Conservation (phyloP, 2,888 invertebrate genomes). For the Trileptium ribeirensis region DNA sequence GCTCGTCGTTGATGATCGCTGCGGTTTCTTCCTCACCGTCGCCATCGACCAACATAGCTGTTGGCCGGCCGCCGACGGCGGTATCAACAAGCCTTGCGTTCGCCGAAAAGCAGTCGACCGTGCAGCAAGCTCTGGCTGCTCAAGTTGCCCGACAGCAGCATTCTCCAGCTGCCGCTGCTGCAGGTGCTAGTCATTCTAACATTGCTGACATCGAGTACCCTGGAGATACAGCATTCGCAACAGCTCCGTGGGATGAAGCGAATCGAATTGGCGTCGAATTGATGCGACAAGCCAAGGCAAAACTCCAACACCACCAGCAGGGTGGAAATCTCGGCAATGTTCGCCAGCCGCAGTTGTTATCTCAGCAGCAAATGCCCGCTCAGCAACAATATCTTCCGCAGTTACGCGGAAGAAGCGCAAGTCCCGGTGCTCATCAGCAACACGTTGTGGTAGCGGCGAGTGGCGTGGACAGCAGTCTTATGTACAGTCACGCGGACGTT, state of each 20-base stretch:
- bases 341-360: neutral
- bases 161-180: neutral
- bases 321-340: neutral
- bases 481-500: neutral
- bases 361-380: neutral
- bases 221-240: neutral
- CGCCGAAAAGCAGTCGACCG: conserved; percentile 7
- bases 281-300: neutral
- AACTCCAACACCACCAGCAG: neutral
- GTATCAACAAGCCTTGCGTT: neutral
- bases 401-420: neutral
- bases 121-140: neutral
- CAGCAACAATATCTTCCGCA: neutral
- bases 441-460: neutral
- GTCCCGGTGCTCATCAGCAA: neutral
- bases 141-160: neutral
- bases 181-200: neutral
- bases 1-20: neutral
- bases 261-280: conserved; percentile 5
- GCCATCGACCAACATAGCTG: no score
- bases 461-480: neutral
- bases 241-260: neutral
- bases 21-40: neutral
- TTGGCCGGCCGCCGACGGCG: neutral
- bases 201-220: neutral